Evolutionary conservation across 2,113 vertebrate species (phyloP).

Genomic region (Centropus unirufus): DNA sequence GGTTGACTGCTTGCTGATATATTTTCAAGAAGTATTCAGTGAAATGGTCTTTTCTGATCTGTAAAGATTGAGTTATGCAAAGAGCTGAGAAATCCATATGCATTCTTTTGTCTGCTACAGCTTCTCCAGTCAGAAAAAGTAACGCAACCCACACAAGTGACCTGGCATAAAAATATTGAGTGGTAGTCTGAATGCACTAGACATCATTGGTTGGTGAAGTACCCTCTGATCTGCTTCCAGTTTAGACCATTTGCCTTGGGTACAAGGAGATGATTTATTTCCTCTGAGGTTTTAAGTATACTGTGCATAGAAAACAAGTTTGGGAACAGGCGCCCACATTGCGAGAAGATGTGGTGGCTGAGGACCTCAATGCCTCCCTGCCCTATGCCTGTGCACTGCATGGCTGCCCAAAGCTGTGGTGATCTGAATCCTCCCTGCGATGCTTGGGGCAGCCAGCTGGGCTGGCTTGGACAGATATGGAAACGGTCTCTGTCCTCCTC

Average conservation of each 20-base stretch:
- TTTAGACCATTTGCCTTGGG: background rate
- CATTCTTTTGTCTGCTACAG: background rate
- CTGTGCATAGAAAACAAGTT: background rate
- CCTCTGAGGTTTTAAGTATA: background rate
- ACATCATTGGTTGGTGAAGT: background rate
- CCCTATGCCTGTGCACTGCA: background rate
- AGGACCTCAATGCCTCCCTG: background rate
- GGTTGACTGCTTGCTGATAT: background rate
- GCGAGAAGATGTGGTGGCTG: background rate
- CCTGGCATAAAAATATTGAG: accelerated
- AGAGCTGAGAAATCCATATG: background rate
- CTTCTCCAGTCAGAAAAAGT: background rate
- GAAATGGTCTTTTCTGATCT: background rate
- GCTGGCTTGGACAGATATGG: background rate
- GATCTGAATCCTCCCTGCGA: background rate
- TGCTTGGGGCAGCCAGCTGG: background rate
- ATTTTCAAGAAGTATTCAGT: background rate
- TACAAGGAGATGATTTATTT: background rate
- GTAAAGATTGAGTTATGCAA: background rate
- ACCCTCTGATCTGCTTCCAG: background rate
- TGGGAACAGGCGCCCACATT: background rate
- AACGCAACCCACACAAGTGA: background rate
- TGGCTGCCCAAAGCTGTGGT: accelerated
- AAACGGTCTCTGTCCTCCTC: background rate
- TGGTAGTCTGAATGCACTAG: background rate